phyloP scores from a whole-genome alignment of 2,113 vertebrate genomes.

The Oreocharis arfaki region DNA sequence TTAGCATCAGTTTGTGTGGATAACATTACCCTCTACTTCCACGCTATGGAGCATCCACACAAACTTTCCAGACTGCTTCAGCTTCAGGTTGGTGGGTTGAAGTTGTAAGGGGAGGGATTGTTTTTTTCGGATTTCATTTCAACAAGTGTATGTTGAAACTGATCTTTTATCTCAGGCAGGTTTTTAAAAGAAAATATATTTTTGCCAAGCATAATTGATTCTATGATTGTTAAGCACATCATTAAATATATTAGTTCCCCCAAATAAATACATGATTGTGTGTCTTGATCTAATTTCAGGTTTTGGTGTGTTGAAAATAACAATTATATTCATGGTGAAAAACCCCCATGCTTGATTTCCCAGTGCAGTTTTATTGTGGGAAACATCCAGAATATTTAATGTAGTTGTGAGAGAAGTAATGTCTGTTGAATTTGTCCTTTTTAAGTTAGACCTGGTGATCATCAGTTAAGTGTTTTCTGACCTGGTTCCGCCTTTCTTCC shows the following conservation, averaged over 20 bases:
- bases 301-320: slow-evolving; percentile 27
- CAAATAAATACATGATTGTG: neutral
- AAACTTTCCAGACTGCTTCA: neutral
- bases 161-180: slow-evolving; percentile 33
- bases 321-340: neutral
- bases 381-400: neutral
- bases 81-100: neutral
- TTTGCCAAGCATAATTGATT: slow-evolving; percentile 44
- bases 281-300: slow-evolving; percentile 31
- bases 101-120: neutral
- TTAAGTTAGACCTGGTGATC: neutral
- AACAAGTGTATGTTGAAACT: slow-evolving; percentile 10
- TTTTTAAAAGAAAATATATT: slow-evolving; percentile 3
- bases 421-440: neutral
- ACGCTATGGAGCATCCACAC: neutral
- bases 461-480: neutral
- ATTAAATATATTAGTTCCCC: slow-evolving; percentile 20
- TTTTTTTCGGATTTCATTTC: slow-evolving; percentile 18
- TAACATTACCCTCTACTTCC: neutral
- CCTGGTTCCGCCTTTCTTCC: neutral
- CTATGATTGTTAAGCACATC: slow-evolving; percentile 12
- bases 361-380: neutral
- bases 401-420: neutral
- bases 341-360: neutral
- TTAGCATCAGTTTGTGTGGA: neutral